A percentile compares a stretch with the other conserved stretches of the same genome.
These are phyloP conservation scores for Chaenogobius annularis DNA, from an alignment of 2,113 vertebrate species.

Conservation along the genomic window DNA sequence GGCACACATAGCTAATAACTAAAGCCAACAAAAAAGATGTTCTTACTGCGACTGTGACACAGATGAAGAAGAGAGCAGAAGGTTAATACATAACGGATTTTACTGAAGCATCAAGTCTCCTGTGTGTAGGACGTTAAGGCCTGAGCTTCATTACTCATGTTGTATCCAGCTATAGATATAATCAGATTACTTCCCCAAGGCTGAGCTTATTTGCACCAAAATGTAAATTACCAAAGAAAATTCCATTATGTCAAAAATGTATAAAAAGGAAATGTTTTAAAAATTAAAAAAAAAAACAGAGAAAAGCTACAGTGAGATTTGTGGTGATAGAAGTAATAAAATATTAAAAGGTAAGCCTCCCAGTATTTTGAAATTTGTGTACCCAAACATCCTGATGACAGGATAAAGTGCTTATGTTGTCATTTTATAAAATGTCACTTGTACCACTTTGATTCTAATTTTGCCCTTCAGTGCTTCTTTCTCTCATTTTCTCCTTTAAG, in stretches of 20 bases:
- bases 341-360: neutral
- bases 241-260: neutral
- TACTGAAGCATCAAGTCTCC: neutral
- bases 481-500: neutral
- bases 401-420: neutral
- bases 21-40: neutral
- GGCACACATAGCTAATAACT: neutral
- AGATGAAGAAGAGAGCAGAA: neutral
- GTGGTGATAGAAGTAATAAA: neutral
- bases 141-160: neutral
- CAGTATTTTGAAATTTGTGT: neutral
- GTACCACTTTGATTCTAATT: slow-evolving; percentile 11
- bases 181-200: neutral
- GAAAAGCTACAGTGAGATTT: neutral
- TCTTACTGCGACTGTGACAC: neutral
- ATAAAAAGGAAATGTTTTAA: neutral
- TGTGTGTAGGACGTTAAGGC: neutral
- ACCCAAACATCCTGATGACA: no score
- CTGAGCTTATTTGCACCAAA: neutral
- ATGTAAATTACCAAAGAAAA: neutral
- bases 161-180: neutral
- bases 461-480: no score
- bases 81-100: neutral
- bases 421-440: slow-evolving; percentile 20
- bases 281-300: neutral